Evolutionary conservation across 2,888 invertebrate species (phyloP), one percentile per base, ranked within the genome.

Genomic region (Apamea sordens): DNA sequence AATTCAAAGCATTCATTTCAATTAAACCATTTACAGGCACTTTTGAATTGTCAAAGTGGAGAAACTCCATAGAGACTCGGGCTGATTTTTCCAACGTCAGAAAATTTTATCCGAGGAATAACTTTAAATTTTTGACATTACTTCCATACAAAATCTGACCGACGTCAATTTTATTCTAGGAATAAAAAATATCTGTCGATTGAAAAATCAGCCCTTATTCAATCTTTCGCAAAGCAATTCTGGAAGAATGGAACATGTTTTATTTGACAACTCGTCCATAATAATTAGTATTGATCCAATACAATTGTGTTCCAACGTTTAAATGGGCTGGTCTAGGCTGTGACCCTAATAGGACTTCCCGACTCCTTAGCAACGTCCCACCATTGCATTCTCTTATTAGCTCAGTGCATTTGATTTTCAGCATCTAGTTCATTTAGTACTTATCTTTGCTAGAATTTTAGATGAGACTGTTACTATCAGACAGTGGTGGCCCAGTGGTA

Each of bases 301-400:
- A 88, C 93, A 93, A 92, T 92, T 91, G 90, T 71, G 76, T 83
- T 80, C 86, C 81, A 89, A 90, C 89, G 87, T 89, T 83, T 86
- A 89, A 90, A 82, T 90, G 88, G 87, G 85, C 91, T 86, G 86
- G 89, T 82, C 81, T 76, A 71, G 86, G 80, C 87, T 80, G 75
- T 91, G 93, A 91, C 93, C 93, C 70, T 91, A 93, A 93, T 94
- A 91, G 88, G 80, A 92, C 93, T 90, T 93, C 92, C 94, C 91
- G 91, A 90, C 82, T 85, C 78, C 79, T 82, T 69, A 80, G 74
- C 76, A 88, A 77, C 74, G 71, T 65, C 69, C 47, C 56, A 82
- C 86, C 84, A 87, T 78, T 71, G 80, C 74, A 82, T 79, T 85
- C 79, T 72, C 76, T 79, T 86, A 83, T 73, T 85, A 83, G 81